A percentile compares a stretch with the other conserved stretches of the same genome.
These are phyloP conservation scores for Euschistus heros DNA, from an alignment of 1,140 invertebrate species.

Conservation along the genomic window DNA sequence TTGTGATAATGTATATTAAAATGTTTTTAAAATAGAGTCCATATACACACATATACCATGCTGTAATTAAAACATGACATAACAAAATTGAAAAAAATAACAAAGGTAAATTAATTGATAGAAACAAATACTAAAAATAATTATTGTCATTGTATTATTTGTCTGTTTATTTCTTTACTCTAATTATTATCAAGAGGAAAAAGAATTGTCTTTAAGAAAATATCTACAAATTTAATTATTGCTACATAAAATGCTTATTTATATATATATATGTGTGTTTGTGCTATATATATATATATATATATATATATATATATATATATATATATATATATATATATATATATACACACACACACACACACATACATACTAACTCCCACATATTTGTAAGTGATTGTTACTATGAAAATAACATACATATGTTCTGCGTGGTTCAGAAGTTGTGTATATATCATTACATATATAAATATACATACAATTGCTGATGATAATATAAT, in stretches of 20 bases:
- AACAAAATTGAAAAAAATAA: constrained; percentile 8
- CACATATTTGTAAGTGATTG: neutral
- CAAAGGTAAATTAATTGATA: constrained; percentile 10
- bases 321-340: neutral
- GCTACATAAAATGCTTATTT: constrained; percentile 2
- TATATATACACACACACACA: neutral
- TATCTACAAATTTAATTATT: constrained; percentile 20
- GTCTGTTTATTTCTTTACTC: constrained; percentile 12
- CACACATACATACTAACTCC: neutral
- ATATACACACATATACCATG: neutral
- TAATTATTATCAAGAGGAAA: constrained; percentile 7
- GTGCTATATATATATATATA: neutral
- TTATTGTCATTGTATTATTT: constrained; percentile 24
- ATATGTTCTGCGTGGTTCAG: no score
- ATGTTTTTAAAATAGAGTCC: neutral
- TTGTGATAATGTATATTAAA: no score
- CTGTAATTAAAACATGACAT: neutral
- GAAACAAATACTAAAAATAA: constrained; percentile 16
- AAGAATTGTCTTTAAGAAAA: constrained; percentile 8
- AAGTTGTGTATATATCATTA: neutral
- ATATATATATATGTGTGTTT: neutral
- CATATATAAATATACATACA: neutral
- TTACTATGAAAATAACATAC: neutral
- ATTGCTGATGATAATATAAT: neutral
- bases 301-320: neutral